These are phyloP conservation scores for Meloe dianella DNA, from an alignment of 2,888 invertebrate genomes.

Conservation along the genomic window DNA sequence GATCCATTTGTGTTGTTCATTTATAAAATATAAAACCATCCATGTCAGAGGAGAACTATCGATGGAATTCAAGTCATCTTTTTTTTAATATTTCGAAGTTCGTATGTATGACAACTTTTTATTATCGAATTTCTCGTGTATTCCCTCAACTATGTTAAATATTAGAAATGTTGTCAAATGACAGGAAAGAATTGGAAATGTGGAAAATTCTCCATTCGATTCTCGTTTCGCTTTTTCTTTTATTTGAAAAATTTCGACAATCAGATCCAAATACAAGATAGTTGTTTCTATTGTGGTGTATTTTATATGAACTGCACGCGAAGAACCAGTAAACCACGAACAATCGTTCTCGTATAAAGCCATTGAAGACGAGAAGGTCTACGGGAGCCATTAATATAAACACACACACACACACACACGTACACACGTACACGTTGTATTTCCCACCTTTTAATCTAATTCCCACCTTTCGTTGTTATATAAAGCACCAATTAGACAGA, in stretches of 20 bases:
- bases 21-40: not conserved
- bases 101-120: too few species aligned
- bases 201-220: too few species aligned
- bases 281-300: not conserved
- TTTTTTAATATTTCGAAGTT: too few species aligned
- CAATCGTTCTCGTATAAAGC: constrained; percentile 24
- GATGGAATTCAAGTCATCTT: not conserved
- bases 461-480: constrained; percentile 37
- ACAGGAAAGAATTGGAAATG: too few species aligned
- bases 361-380: constrained; percentile 23
- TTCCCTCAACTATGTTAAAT: too few species aligned
- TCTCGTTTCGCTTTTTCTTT: too few species aligned
- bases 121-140: not conserved
- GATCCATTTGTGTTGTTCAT: constrained; percentile 11
- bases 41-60: not conserved
- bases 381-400: constrained; percentile 31
- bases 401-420: not conserved
- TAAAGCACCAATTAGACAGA: constrained; percentile 38
- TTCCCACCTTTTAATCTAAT: constrained; percentile 38
- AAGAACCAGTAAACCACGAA: constrained; percentile 20
- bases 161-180: too few species aligned
- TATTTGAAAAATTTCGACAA: not conserved
- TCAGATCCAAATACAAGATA: not conserved
- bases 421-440: constrained; percentile 16
- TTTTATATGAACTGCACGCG: not conserved